Conservation (phyloP, 2,113 vertebrate species). For the Sinosuthora webbiana region DNA sequence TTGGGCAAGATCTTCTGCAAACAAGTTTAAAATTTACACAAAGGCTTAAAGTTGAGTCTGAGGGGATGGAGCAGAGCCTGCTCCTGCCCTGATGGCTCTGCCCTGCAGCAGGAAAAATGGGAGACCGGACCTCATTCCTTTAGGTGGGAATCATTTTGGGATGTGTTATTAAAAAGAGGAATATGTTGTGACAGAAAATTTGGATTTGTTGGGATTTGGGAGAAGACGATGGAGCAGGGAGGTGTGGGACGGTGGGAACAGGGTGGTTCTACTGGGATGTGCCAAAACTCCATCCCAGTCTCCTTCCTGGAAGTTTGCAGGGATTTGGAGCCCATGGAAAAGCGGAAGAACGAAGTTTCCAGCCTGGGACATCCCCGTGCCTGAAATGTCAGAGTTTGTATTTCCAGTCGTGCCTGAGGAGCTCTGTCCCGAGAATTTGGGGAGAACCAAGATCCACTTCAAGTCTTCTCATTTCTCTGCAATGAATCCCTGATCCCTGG, state of each 20-base stretch:
- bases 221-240: accelerated
- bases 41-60: background rate
- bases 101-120: accelerated
- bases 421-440: background rate
- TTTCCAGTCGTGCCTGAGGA: accelerated
- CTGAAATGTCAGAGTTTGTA: accelerated
- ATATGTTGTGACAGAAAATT: accelerated
- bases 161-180: accelerated
- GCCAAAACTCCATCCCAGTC: background rate
- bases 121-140: background rate
- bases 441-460: accelerated
- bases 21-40: background rate
- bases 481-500: background rate
- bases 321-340: background rate
- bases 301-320: background rate
- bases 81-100: background rate
- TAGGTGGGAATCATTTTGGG: background rate
- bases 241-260: background rate
- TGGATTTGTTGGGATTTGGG: accelerated
- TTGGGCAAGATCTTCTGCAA: background rate
- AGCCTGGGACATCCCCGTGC: background rate
- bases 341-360: background rate
- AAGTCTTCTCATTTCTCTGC: background rate
- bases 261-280: background rate
- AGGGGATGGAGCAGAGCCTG: background rate